A percentile compares a stretch with the other conserved stretches of the same genome.
phyloP scores from a whole-genome alignment of 2,888 invertebrate species.

The Lasioglossum oenotherae region DNA sequence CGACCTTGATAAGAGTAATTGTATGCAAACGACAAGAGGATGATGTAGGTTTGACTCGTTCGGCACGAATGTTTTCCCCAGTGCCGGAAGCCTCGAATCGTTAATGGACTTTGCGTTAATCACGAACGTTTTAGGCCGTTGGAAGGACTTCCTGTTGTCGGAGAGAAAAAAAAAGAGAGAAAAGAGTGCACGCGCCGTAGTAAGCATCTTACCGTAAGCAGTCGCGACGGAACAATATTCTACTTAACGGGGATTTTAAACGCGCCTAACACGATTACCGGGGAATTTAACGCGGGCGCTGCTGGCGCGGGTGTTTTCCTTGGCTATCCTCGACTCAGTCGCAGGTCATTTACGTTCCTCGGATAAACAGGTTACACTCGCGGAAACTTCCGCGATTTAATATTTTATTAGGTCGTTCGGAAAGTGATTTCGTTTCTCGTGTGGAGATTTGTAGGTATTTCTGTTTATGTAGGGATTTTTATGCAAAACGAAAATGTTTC shows the following conservation, averaged over 20 bases:
- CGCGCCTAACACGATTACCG: slow-evolving; percentile 23
- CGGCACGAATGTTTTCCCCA: neutral
- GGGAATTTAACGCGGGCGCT: slow-evolving; percentile 16
- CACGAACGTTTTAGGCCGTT: neutral
- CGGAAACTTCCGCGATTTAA: neutral
- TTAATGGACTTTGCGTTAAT: neutral
- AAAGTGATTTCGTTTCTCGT: no score
- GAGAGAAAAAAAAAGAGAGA: neutral
- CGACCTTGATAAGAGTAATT: no score
- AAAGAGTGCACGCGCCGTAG: neutral
- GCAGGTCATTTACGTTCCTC: neutral
- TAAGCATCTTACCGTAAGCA: slow-evolving; percentile 19
- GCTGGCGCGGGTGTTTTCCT: neutral
- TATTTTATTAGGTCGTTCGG: neutral
- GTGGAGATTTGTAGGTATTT: no score
- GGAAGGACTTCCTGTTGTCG: neutral
- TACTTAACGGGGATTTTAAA: slow-evolving; percentile 23
- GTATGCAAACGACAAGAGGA: neutral
- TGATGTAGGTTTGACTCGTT: neutral
- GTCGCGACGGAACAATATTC: slow-evolving; percentile 21
- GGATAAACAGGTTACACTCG: neutral
- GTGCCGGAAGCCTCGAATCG: neutral
- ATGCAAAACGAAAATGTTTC: no score
- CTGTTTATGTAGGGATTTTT: no score
- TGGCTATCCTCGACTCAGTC: slow-evolving; percentile 4